phyloP scores from a whole-genome alignment of 2,888 invertebrate species.

The Troides oblongomaculatus region DNA sequence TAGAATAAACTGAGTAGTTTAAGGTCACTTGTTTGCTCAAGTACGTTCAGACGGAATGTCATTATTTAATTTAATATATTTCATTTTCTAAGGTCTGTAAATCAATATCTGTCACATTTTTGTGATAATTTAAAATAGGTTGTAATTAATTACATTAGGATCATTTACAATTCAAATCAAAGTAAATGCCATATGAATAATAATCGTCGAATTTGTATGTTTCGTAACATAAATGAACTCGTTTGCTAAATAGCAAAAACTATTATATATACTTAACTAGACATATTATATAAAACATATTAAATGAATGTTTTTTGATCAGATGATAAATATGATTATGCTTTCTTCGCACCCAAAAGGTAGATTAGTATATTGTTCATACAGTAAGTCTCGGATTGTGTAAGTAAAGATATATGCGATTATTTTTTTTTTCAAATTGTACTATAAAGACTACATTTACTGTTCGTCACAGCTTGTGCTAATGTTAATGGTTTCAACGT shows the following conservation, averaged over 20 bases:
- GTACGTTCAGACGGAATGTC: constrained; percentile 20
- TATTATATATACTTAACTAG: too few relatives aligned
- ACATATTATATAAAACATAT: too few relatives aligned
- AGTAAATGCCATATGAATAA: not conserved
- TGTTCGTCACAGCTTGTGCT: constrained; percentile 14
- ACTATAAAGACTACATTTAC: constrained; percentile 16
- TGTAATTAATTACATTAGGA: not conserved
- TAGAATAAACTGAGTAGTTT: constrained; percentile 25
- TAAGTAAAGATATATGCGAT: not conserved
- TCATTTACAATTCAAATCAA: constrained; percentile 5
- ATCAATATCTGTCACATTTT: not conserved
- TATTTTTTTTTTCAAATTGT: not conserved
- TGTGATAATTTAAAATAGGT: not conserved
- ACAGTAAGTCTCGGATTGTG: not conserved
- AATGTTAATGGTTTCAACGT: constrained; percentile 22
- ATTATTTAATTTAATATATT: not conserved
- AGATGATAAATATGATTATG: not conserved
- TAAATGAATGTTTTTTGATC: too few relatives aligned
- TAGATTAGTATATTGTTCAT: too few relatives aligned
- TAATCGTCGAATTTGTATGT: not conserved
- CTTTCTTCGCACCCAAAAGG: not conserved
- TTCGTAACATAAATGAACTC: not conserved
- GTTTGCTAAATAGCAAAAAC: too few relatives aligned
- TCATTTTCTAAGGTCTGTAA: not conserved
- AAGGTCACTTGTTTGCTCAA: constrained; percentile 28